A percentile compares a stretch with the other conserved stretches of the same genome.
These are phyloP conservation scores for Deroptyus accipitrinus DNA, from an alignment of 2,113 vertebrate species.

Conservation along the genomic window DNA sequence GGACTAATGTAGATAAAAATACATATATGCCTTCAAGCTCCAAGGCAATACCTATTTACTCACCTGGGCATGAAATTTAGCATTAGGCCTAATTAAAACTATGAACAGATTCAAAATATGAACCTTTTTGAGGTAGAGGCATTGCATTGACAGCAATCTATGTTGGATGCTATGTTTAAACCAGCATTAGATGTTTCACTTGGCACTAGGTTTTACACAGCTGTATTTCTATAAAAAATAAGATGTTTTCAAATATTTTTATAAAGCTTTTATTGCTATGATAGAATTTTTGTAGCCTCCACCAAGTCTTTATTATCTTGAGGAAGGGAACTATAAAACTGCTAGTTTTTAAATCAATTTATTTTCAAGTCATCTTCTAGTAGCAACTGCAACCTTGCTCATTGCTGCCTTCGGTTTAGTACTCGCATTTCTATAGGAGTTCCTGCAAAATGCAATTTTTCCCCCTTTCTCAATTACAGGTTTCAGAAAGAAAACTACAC, in stretches of 20 bases:
- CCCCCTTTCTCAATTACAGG: background rate
- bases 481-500: constrained; percentile 3
- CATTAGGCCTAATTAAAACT: background rate
- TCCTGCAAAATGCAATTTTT: background rate
- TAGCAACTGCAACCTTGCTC: background rate
- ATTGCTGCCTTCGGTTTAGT: background rate
- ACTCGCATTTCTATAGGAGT: background rate
- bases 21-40: background rate
- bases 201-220: constrained; percentile 30
- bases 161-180: background rate
- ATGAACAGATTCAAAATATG: background rate
- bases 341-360: constrained; percentile 37
- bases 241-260: constrained; percentile 53
- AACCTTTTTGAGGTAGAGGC: background rate
- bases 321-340: constrained; percentile 24
- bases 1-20: background rate
- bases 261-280: constrained; percentile 36
- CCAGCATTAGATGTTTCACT: background rate
- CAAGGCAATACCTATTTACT: background rate
- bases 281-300: constrained; percentile 29
- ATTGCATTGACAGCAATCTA: background rate
- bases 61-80: background rate
- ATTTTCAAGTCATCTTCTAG: constrained; percentile 11
- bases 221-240: constrained; percentile 48
- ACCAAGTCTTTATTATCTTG: constrained; percentile 38